These are phyloP conservation scores for Sturnira hondurensis DNA, from an alignment of 2,113 vertebrate genomes.

Conservation along the genomic window DNA sequence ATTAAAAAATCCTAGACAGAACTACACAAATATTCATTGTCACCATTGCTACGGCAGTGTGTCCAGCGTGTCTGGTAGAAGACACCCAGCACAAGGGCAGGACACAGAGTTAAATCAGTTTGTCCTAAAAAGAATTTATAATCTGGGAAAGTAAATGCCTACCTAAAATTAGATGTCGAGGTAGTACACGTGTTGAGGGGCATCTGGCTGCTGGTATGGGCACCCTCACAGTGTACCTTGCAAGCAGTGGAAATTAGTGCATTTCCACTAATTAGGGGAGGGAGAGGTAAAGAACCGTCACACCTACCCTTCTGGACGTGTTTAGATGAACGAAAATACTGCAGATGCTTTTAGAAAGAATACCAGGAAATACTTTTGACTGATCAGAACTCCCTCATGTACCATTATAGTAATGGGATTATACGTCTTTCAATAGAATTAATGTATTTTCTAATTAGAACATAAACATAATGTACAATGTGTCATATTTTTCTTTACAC, in stretches of 20 bases:
- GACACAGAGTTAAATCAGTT: neutral
- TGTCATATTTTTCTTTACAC: neutral
- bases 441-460: neutral
- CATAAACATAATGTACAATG: neutral
- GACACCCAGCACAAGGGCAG: neutral
- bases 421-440: neutral
- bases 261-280: too few species aligned
- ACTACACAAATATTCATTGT: neutral
- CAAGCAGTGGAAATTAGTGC: neutral
- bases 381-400: neutral
- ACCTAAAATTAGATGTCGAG: neutral
- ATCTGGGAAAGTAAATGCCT: neutral
- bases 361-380: conserved; percentile 2
- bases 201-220: neutral
- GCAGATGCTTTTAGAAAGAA: neutral
- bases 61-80: neutral
- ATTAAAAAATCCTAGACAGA: neutral
- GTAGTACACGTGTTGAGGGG: neutral
- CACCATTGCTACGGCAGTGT: neutral
- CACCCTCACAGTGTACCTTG: neutral
- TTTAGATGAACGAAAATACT: neutral
- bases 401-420: neutral
- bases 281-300: neutral
- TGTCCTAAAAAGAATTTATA: neutral
- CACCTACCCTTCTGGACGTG: neutral